Percentiles rank a stretch among this genome's conserved stretches.
Conservation (phyloP, 2,888 invertebrate species). For the Dryococelus australis region DNA sequence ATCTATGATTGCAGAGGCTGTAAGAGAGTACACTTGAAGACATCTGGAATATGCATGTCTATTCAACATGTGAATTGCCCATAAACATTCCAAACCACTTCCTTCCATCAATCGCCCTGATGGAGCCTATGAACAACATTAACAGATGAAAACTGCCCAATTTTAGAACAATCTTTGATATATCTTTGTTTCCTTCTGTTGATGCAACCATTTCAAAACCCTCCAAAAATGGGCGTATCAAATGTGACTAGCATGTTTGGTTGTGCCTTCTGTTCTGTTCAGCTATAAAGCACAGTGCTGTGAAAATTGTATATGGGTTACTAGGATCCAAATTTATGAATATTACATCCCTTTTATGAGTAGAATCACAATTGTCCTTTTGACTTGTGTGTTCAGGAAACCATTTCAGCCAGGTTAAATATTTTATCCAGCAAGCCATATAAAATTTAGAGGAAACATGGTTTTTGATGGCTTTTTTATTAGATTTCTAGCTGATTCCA, state of each 20-base stretch:
- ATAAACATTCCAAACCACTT: background rate
- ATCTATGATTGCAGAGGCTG: slow-evolving; percentile 19
- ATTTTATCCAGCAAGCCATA: background rate
- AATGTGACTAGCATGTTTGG: background rate
- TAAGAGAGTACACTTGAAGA: background rate
- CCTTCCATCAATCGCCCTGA: background rate
- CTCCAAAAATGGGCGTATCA: background rate
- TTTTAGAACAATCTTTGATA: background rate
- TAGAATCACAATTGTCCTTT: too few species aligned
- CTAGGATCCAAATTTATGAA: too few species aligned
- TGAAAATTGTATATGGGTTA: background rate
- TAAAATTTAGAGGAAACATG: too few species aligned
- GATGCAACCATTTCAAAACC: background rate
- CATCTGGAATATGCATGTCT: background rate
- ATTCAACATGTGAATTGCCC: background rate
- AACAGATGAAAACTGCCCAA: background rate
- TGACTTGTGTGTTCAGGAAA: background rate
- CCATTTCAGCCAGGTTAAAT: background rate
- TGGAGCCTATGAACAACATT: background rate
- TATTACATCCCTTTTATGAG: too few species aligned
- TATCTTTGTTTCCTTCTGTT: background rate
- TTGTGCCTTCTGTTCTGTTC: background rate
- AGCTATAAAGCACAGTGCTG: too few species aligned
- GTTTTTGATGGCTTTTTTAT: too few species aligned
- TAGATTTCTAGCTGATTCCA: too few species aligned